Evolutionary conservation across 2,797 vertebrate genomes (phyloP), one percentile per base, ranked within the genome.

Genomic region (Prionace glauca): DNA sequence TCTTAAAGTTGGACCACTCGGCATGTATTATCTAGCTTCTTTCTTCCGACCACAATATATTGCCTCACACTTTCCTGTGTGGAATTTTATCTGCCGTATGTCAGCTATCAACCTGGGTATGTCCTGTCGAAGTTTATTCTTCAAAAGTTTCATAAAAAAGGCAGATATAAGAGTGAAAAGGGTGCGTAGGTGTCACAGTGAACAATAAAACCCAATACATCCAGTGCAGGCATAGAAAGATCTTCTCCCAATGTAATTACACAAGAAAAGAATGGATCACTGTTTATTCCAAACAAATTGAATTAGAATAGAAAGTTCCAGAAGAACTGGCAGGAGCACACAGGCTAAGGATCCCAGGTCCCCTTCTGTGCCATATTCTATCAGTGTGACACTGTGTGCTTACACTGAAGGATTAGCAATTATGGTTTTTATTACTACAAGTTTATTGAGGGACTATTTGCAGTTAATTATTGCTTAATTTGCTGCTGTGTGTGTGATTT

Each of bases 401-500:
- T 81, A 81, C n/a, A 81, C 77, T 81, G 77, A 81, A 81, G 72
- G n/a, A 81, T 81, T 41, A 41, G n/a, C 77, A 41, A 81, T 81
- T 81, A 41, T 41, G 16, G 77, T 36, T 81, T 81, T 41, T 81
- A 81, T 81, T 81, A 20, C 77, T 18, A 18, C 77, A 81, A 81
- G 77, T 41, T 81, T 81, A 81, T 81, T 81, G 77, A 81, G 77
- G 77, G 32, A 41, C 77, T 5, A 20, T 81, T 81, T 81, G 77
- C n/a, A 81, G 77, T 81, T 81, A 81, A 81, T 81, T 81, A 36
- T 81, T 81, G 77, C 12, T 81, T 81, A 81, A 81, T 81, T 81
- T 36, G n/a, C 77, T 81, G 77, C 77, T 81, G 36, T 36, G n/a
- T 41, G 11, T 18, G n/a, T 81, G 77, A 81, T 36, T 81, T 81